phyloP scores from a whole-genome alignment of 2,113 vertebrate genomes.

The Toxotes chatareus region DNA sequence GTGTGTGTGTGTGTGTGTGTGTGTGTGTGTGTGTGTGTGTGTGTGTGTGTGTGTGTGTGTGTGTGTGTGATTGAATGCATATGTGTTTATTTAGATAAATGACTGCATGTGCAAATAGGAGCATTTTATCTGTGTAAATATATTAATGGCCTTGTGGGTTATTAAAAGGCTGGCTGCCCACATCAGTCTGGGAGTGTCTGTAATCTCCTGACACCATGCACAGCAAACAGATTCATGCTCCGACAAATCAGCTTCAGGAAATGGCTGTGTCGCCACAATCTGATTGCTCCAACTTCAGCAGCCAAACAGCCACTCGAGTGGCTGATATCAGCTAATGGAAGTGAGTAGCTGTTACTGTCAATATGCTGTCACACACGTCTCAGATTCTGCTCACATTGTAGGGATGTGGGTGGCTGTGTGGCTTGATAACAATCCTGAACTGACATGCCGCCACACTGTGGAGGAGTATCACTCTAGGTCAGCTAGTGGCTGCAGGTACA shows the following conservation, averaged over 20 bases:
- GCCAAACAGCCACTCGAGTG: conserved; percentile 58
- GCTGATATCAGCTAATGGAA: conserved; percentile 80
- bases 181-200: conserved; percentile 56
- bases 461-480: conserved; percentile 41
- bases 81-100: background rate
- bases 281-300: conserved; percentile 65
- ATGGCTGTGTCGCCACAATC: conserved; percentile 66
- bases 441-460: conserved; percentile 35
- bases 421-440: conserved; percentile 62
- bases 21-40: too few species aligned
- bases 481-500: conserved; percentile 33
- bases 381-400: conserved; percentile 59
- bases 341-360: conserved; percentile 72
- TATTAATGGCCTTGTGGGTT: conserved; percentile 52
- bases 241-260: conserved; percentile 67
- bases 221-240: conserved; percentile 58
- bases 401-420: conserved; percentile 56
- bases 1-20: too few species aligned
- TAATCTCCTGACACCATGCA: conserved; percentile 57
- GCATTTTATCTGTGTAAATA: conserved; percentile 62
- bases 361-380: conserved; percentile 63
- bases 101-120: conserved; percentile 12
- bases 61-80: too few species aligned
- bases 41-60: too few species aligned
- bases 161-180: conserved; percentile 65